These are phyloP conservation scores for Drepana falcataria DNA, from an alignment of 2,888 invertebrate species.

Conservation along the genomic window DNA sequence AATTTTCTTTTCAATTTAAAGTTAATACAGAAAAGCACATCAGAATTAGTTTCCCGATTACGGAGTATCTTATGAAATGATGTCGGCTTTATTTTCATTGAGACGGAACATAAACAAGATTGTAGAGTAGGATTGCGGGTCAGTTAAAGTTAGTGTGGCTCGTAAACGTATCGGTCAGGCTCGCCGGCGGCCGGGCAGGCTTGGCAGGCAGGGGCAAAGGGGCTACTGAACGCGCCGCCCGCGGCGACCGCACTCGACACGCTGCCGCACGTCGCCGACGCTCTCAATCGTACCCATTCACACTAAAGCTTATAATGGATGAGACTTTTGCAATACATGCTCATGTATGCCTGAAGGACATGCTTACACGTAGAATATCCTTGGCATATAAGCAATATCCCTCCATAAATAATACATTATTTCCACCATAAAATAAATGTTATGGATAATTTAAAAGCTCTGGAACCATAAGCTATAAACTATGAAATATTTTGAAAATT, in stretches of 20 bases:
- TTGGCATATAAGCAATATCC: too few relatives aligned
- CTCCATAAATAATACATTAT: too few relatives aligned
- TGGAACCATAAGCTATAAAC: too few relatives aligned
- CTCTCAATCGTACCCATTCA: conserved; percentile 75
- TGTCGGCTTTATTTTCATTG: conserved; percentile 63
- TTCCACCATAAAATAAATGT: too few relatives aligned
- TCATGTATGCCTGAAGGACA: too few relatives aligned
- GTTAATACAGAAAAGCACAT: conserved; percentile 1
- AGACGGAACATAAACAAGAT: conserved; percentile 65
- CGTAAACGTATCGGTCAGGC: conserved; percentile 72
- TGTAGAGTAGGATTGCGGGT: conserved; percentile 65
- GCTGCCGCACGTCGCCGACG: conserved; percentile 73
- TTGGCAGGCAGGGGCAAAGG: conserved; percentile 32
- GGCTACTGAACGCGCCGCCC: conserved; percentile 56
- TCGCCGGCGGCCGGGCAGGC: conserved; percentile 56
- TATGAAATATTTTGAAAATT: too few relatives aligned
- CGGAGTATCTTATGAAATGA: conserved; percentile 38
- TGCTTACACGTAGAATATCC: too few relatives aligned
- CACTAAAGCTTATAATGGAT: conserved; percentile 45
- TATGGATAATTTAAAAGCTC: too few relatives aligned
- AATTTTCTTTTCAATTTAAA: too few relatives aligned
- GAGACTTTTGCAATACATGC: conserved; percentile 22
- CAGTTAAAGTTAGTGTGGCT: conserved; percentile 63
- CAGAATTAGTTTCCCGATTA: conserved; percentile 15
- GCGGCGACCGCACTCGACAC: conserved; percentile 77